Conservation (phyloP, 1,140 invertebrate species). For the Aricia agestis region DNA sequence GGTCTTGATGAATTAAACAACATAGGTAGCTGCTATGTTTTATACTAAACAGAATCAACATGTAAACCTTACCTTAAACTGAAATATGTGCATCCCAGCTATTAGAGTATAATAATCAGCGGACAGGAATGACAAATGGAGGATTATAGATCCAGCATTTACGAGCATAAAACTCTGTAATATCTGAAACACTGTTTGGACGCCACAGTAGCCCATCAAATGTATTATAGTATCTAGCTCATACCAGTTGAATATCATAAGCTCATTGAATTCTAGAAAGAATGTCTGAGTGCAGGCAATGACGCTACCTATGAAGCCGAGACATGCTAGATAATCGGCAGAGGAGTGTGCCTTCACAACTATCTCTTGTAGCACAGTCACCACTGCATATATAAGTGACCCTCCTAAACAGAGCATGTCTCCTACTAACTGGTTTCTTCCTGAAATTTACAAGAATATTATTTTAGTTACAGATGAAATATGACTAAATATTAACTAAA, state of each 20-base stretch:
- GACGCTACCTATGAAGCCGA: slow-evolving; percentile 89
- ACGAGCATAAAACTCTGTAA: slow-evolving; percentile 85
- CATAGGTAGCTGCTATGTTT: too few relatives aligned
- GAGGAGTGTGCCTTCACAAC: slow-evolving; percentile 87
- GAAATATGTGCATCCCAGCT: slow-evolving; percentile 87
- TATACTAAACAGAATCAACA: background rate
- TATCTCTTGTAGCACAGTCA: slow-evolving; percentile 90
- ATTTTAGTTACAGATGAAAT: background rate
- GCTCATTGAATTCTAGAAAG: slow-evolving; percentile 65
- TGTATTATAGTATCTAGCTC: slow-evolving; percentile 68
- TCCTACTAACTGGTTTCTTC: slow-evolving; percentile 86
- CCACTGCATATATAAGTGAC: slow-evolving; percentile 87
- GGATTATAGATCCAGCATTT: slow-evolving; percentile 86
- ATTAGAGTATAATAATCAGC: slow-evolving; percentile 92
- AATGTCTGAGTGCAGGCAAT: slow-evolving; percentile 86
- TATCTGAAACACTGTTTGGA: slow-evolving; percentile 87
- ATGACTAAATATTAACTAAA: too few relatives aligned
- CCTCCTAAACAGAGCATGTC: slow-evolving; percentile 91
- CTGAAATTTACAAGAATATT: slow-evolving; percentile 68
- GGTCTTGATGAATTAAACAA: too few relatives aligned
- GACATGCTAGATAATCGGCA: slow-evolving; percentile 90
- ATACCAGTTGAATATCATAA: slow-evolving; percentile 78
- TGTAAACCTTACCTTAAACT: slow-evolving; percentile 82
- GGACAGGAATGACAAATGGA: slow-evolving; percentile 89
- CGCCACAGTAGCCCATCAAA: slow-evolving; percentile 56